Percentiles rank a stretch among this genome's conserved stretches.
Conservation (phyloP, 2,113 vertebrate genomes). For the Halcyon senegalensis region DNA sequence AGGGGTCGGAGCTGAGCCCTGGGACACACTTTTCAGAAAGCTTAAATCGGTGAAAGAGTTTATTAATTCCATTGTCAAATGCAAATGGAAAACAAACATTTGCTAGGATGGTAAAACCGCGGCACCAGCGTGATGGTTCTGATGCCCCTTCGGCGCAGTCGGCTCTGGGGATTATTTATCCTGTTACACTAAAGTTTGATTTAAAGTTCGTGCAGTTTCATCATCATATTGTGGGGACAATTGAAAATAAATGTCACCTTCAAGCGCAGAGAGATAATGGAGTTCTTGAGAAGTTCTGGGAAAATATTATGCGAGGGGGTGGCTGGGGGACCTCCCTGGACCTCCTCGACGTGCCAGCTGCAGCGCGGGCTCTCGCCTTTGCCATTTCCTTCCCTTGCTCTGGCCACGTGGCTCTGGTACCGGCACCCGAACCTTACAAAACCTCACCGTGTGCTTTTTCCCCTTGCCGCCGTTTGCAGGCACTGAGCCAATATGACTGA, state of each 20-base stretch:
- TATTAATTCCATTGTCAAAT: conserved; percentile 59
- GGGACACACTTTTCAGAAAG: not conserved
- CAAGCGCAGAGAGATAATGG: not conserved
- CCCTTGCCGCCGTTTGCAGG: not conserved
- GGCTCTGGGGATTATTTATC: not conserved
- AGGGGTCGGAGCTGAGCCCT: not conserved
- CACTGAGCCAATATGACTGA: not conserved
- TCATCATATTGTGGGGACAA: conserved; percentile 26
- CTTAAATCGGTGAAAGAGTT: conserved; percentile 41
- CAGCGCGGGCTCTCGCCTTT: not conserved
- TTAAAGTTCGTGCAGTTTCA: conserved; percentile 50
- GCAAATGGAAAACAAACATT: conserved; percentile 70
- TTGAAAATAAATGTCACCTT: conserved; percentile 61
- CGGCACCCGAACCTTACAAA: not conserved
- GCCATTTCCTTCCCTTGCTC: not conserved
- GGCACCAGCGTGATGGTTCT: not conserved
- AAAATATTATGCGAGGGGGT: not conserved
- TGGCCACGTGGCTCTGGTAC: not conserved
- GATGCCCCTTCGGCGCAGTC: not conserved
- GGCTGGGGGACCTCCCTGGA: not conserved
- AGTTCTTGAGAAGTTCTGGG: conserved; percentile 32
- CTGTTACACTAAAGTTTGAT: conserved; percentile 43
- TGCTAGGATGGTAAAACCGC: conserved; percentile 40
- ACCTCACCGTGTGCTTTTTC: not conserved
- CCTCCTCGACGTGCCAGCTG: not conserved